These are phyloP conservation scores for Drosophila rubida DNA, from an alignment of 2,888 invertebrate genomes.

Conservation along the genomic window DNA sequence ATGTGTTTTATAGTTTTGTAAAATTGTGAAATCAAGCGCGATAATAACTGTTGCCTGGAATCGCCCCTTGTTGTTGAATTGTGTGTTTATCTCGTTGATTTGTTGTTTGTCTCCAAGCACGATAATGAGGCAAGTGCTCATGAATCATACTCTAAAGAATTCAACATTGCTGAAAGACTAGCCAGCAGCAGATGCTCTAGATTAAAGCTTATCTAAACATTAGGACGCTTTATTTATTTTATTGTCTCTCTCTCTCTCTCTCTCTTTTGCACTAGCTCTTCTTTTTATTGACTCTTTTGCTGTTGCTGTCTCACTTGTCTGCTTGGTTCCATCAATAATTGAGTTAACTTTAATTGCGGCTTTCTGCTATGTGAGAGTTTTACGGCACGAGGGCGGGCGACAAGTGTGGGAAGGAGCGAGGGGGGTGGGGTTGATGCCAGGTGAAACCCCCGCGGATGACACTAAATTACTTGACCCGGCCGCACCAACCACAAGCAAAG, in stretches of 20 bases:
- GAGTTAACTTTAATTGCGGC: slow-evolving; percentile 24
- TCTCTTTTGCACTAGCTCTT: background rate
- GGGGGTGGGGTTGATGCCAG: background rate
- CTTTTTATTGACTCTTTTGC: background rate
- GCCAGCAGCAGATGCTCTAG: background rate
- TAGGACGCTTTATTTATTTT: background rate
- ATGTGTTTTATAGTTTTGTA: too few relatives aligned
- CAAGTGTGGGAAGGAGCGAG: too few relatives aligned
- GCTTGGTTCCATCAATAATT: slow-evolving; percentile 22
- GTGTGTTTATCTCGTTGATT: too few relatives aligned
- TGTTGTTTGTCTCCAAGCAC: too few relatives aligned
- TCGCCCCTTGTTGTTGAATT: background rate
- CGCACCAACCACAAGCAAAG: slow-evolving; percentile 72
- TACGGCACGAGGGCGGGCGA: too few relatives aligned
- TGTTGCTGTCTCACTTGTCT: background rate
- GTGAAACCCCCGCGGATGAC: slow-evolving; percentile 31
- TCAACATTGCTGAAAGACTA: too few relatives aligned
- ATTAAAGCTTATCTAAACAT: background rate
- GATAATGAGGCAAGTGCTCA: too few relatives aligned
- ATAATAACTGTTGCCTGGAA: background rate
- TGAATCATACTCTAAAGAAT: background rate
- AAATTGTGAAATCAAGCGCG: background rate
- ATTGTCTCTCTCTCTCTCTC: background rate
- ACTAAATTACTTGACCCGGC: slow-evolving; percentile 72
- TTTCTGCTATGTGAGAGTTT: too few relatives aligned